Evolutionary conservation across 2,888 invertebrate genomes (phyloP), one percentile per base, ranked within the genome.

Genomic region (Gastracanthus pulcherrimus): DNA sequence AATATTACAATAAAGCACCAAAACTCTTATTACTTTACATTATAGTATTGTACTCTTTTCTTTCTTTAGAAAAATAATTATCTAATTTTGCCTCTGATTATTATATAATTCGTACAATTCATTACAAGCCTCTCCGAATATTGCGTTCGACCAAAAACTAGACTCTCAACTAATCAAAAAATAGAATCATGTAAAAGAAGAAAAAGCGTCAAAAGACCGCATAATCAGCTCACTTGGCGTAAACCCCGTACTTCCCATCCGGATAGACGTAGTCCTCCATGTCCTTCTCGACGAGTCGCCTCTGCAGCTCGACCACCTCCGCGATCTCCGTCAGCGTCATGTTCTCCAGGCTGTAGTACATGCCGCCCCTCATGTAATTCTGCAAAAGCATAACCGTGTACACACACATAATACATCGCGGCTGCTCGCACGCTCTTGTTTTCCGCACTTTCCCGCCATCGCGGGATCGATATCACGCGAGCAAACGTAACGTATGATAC

Each of bases 241-340:
- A 92, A 13, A 92, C 89, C 72, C 92, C 92, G 86, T 92, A 93
- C 77, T 92, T 92, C 79, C 94, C 94, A 76, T 92, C 91, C 1
- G 94, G 94, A 91, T 94, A 95, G 74, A 92, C 92, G 88, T 95
- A 95, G 85, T 93, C 93, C 58, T 92, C 91, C 93, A 95, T 93
- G 88, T 95, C 94, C 79, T 91, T 91, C 38, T 92, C 92, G 64
- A 95, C 93, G 76, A 92, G 89, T 64, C 88, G 90, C 82, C 94
- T 92, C 88, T 95, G 94, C 80, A 92, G 92, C 81, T 92, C 92
- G 77, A 95, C 91, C 67, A 94, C 93, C 86, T 94, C 93, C 84
- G 93, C 91, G 86, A 94, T 93, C 85, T 93, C 93, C 77, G 92
- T 81, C 9, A 86, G 80, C 1, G 89, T 88, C 3, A 85, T 84